Evolutionary conservation across 1,140 invertebrate species (phyloP), one percentile per base, ranked within the genome.

Genomic region (Drosophila nigromelanica): DNA sequence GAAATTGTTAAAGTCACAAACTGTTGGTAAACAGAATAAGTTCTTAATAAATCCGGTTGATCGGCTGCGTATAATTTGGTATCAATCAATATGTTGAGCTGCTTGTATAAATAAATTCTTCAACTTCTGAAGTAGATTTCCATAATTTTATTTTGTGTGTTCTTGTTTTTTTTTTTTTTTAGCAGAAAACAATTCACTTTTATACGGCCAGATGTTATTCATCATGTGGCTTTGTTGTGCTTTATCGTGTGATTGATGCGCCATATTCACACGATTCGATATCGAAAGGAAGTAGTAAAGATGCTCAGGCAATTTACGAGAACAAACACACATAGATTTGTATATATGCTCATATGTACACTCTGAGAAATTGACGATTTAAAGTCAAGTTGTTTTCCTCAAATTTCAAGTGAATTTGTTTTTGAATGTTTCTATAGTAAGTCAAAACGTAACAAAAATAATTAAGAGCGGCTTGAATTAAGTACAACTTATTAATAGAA

Each of bases 201-300:
- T 61, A 72, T 81, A 60, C 58, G 62, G 62, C 64, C 81, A 85
- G 81, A 87, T 86, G 82, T 81, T 86, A 86, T 87, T 82, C 74
- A 78, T 86, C 82, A 87, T 86, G 56, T 66, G 78, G 76, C 66
- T 81, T 80, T 86, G 82, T 87, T 86, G 81, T 82, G 77, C 71
- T 74, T 87, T 75, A 76, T 82, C 71, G 62, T 76, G 74, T 86
- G 81, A 86, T 87, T 86, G 82, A 86, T 87, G 81, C 61, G 82
- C 74, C 73, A 81, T 85, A 85, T 85, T 80, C 82, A 87, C 75
- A 82, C 75, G 81, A 75, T 76, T 82, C 66, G 62, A 87, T 87
- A 82, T 47, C 67, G 62, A 75, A 59, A 87, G 81, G 82, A 86
- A 86, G 78, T 78, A 59, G 71, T 78, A 78, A 76, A 78, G 76